phyloP scores from a whole-genome alignment of 2,888 invertebrate genomes.

The Smittia aterrima region DNA sequence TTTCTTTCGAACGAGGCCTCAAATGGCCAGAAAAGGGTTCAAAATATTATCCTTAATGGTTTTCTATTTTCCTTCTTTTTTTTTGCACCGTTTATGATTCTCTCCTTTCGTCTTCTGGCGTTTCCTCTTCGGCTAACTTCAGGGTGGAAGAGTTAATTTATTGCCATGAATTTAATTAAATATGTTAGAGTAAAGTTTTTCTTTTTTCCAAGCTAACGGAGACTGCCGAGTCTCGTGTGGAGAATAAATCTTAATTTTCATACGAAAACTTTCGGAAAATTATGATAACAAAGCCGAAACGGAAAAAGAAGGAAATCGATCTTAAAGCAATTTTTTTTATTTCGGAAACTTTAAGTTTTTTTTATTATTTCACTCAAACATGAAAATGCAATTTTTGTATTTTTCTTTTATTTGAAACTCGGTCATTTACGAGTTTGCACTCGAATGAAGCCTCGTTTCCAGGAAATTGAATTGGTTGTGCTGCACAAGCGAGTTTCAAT shows the following conservation, averaged over 20 bases:
- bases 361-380: background rate
- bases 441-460: background rate
- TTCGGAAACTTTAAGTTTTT: background rate
- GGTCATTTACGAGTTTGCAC: background rate
- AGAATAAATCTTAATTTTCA: slow-evolving; percentile 18
- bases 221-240: too few species aligned
- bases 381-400: slow-evolving; percentile 18
- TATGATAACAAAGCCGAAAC: background rate
- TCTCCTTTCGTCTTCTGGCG: background rate
- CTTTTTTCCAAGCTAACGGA: background rate
- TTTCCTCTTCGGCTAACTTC: background rate
- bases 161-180: slow-evolving; percentile 38
- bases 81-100: background rate
- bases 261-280: background rate
- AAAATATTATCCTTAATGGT: slow-evolving; percentile 29
- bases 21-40: slow-evolving; percentile 20
- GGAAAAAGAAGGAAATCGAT: background rate
- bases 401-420: too few species aligned
- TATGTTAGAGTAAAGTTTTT: slow-evolving; percentile 25
- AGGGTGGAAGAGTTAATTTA: slow-evolving; percentile 21
- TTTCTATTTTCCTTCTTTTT: background rate
- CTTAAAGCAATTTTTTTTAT: background rate
- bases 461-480: slow-evolving; percentile 8
- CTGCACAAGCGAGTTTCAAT: background rate
- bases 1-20: background rate